Base-by-base conservation (phyloP, 2,888 invertebrate species). In the Arctia plantaginis region DNA sequence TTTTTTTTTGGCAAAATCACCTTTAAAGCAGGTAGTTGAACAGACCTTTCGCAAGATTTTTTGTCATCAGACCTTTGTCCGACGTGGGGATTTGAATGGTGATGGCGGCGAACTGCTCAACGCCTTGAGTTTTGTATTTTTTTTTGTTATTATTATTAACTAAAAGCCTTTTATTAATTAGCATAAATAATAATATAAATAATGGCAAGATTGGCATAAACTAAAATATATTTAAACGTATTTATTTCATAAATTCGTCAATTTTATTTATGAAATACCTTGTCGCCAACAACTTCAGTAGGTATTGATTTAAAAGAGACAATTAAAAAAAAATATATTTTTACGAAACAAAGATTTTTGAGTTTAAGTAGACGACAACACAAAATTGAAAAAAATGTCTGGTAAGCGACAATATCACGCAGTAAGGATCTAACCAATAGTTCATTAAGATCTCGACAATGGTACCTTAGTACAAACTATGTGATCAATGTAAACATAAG, bases 11-110 rank as follows among this genome's bases (percentile, higher is more conserved):
- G 59, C 78, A 83, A 86, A 87, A 80, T 83, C 83, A 85, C 87
- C 87, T 90, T 86, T 89, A 82, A 87, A 87, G 91, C 94, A 95
- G 95, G 95, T 95, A 95, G 94, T 89, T 89, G 85, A 86, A 85
- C 66, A 73, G 86, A 90, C 90, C 92, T 92, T 93, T 92, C 81
- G 91, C 87, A 87, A 89, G 70, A 30, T 70, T 62, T 70, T 70
- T 70, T 70, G 59, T 30, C 27, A 62, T 41, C 77, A 84, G 78
- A 89, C 90, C 90, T 92, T 93, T 92, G 89, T 91, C 79, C 73
- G 79, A 80, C 79, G 82, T 85, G 85, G 83, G 78, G 80, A 73
- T 83, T 87, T 90, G 89, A 90, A 92, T 90, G 89, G 87, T 85
- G 88, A 92, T 90, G 89, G 88, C 85, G 88, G 87, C 83, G 81